phyloP scores from a whole-genome alignment of 2,113 vertebrate species.

The Bostrychus sinensis region DNA sequence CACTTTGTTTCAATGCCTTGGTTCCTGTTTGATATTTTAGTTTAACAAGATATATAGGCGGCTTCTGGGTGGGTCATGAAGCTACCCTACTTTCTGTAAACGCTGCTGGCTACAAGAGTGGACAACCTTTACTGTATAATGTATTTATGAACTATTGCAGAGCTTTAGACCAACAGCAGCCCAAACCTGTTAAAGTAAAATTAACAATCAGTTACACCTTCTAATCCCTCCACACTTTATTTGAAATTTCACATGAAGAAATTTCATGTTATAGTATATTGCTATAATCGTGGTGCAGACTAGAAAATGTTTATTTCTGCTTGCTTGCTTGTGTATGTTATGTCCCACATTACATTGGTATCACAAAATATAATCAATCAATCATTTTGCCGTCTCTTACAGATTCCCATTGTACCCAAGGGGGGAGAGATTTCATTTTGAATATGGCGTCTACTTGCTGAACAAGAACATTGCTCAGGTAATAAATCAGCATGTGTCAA shows the following conservation, averaged over 20 bases:
- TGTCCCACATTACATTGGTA: conserved; percentile 6
- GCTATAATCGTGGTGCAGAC: conserved; percentile 4
- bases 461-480: conserved; percentile 99
- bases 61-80: conserved; percentile 30
- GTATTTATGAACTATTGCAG: conserved; percentile 16
- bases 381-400: conserved; percentile 45
- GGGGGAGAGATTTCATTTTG: conserved; percentile 96
- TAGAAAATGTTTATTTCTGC: neutral
- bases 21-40: conserved; percentile 59
- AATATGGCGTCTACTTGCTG: conserved; percentile 97
- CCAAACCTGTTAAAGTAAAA: conserved; percentile 23
- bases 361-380: neutral
- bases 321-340: conserved; percentile 9
- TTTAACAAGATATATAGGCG: conserved; percentile 29
- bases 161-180: conserved; percentile 15
- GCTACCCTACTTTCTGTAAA: conserved; percentile 31
- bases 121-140: conserved; percentile 13
- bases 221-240: conserved; percentile 14
- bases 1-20: conserved; percentile 33
- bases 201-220: conserved; percentile 27
- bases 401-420: conserved; percentile 95
- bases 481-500: conserved; percentile 41
- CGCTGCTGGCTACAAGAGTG: conserved; percentile 17
- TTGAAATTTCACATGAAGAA: conserved; percentile 13
- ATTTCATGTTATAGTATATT: conserved; percentile 18